phyloP scores from a whole-genome alignment of 2,797 vertebrate species.

The Rhincodon typus region DNA sequence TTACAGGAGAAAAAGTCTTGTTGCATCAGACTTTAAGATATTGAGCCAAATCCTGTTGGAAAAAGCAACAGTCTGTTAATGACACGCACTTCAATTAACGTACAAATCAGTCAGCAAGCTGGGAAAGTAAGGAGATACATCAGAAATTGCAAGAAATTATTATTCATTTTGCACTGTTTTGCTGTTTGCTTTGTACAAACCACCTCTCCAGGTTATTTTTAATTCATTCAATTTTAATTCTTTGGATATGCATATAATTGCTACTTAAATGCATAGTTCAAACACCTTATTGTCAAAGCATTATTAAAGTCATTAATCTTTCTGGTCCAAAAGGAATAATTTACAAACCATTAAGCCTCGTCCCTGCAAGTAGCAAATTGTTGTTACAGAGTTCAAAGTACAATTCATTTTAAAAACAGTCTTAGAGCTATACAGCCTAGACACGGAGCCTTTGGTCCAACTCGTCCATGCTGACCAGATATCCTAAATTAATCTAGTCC shows the following conservation, averaged over 20 bases:
- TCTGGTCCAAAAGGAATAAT: not conserved
- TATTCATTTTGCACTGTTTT: not conserved
- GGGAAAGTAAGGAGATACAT: not conserved
- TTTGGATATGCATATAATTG: not conserved
- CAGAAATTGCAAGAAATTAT: not conserved
- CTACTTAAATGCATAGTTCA: not conserved
- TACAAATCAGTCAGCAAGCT: not conserved
- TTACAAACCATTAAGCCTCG: not conserved
- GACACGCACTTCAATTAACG: not conserved
- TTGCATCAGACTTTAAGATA: not conserved
- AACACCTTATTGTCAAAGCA: not conserved
- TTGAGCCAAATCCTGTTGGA: not conserved
- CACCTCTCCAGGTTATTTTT: not conserved
- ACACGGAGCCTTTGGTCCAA: too few relatives aligned
- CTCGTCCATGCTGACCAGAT: too few relatives aligned
- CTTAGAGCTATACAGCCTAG: too few relatives aligned
- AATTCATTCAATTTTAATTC: not conserved
- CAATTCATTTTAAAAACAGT: not conserved
- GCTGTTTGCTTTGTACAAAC: not conserved
- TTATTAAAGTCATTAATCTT: not conserved
- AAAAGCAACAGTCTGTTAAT: too few relatives aligned
- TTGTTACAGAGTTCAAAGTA: not conserved
- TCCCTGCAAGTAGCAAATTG: not conserved
- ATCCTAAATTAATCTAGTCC: too few relatives aligned
- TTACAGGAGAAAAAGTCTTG: not conserved